These are phyloP conservation scores for Turdus rufiventris DNA, from an alignment of 2,113 vertebrate species.

Conservation along the genomic window DNA sequence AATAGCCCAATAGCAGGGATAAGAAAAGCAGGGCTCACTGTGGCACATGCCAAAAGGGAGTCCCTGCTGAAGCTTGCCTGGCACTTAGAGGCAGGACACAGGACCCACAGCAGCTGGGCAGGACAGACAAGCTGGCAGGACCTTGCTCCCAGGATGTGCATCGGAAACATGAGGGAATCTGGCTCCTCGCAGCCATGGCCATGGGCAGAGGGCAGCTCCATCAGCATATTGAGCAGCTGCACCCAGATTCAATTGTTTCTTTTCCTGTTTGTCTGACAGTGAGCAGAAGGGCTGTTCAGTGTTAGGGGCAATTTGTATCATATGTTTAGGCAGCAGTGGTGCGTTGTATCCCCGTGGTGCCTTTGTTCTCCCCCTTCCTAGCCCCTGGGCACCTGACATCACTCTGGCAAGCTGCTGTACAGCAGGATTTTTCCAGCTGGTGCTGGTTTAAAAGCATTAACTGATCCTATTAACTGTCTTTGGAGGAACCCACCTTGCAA, in stretches of 20 bases:
- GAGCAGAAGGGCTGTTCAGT: background rate
- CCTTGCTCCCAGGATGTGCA: rapidly evolving
- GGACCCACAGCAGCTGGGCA: background rate
- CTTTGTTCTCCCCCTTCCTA: background rate
- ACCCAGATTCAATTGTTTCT: background rate
- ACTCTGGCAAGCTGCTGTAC: background rate
- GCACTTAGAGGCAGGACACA: background rate
- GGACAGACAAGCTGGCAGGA: rapidly evolving
- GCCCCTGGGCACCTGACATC: background rate
- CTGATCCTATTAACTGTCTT: background rate
- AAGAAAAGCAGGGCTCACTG: background rate
- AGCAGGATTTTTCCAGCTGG: background rate
- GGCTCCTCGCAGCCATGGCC: rapidly evolving
- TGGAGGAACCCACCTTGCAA: background rate
- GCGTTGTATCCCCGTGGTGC: rapidly evolving
- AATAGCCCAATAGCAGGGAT: background rate
- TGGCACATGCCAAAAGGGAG: background rate
- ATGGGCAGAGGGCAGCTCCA: background rate
- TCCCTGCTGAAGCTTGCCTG: background rate
- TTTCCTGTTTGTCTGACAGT: background rate
- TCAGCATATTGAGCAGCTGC: background rate
- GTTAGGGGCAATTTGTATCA: background rate
- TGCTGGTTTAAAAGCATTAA: background rate
- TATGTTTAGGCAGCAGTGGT: background rate
- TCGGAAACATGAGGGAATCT: rapidly evolving